Conservation (phyloP, 2,797 vertebrate genomes). For the Stomatorhinus walkeri region DNA sequence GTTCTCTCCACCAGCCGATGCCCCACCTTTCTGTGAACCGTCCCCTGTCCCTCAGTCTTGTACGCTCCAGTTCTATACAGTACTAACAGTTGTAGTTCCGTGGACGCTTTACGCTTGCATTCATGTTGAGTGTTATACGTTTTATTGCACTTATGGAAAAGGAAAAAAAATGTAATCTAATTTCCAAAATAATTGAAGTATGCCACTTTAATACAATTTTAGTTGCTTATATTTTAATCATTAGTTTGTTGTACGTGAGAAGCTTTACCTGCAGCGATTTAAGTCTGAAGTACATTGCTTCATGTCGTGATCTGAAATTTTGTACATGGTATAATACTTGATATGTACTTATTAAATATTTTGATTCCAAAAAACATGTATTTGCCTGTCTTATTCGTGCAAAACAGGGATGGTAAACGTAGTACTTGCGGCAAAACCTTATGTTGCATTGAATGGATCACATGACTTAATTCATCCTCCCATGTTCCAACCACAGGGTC, state of each 20-base stretch:
- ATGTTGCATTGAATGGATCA: neutral
- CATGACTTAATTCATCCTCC: neutral
- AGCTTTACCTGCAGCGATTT: conserved; percentile 65
- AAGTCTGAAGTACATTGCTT: conserved; percentile 82
- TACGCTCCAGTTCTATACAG: conserved; percentile 72
- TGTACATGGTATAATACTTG: conserved; percentile 94
- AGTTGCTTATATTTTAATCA: conserved; percentile 77
- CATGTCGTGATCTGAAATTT: conserved; percentile 98
- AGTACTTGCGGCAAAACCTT: neutral
- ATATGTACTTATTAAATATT: conserved; percentile 99
- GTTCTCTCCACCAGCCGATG: conserved; percentile 62
- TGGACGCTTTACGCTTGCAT: conserved; percentile 82
- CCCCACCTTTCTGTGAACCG: conserved; percentile 69
- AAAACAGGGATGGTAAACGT: neutral
- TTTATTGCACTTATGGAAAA: conserved; percentile 75
- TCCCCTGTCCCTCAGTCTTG: conserved; percentile 60
- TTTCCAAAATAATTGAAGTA: conserved; percentile 66
- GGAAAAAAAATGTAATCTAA: conserved; percentile 57
- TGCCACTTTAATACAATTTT: conserved; percentile 68
- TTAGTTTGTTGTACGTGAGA: conserved; percentile 74
- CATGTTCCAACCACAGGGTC: neutral
- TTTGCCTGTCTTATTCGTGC: neutral
- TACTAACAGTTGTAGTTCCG: conserved; percentile 84
- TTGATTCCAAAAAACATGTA: conserved; percentile 75
- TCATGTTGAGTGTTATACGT: conserved; percentile 82